Base-by-base conservation (phyloP, 2,888 invertebrate genomes). In the Callinectes sapidus region DNA sequence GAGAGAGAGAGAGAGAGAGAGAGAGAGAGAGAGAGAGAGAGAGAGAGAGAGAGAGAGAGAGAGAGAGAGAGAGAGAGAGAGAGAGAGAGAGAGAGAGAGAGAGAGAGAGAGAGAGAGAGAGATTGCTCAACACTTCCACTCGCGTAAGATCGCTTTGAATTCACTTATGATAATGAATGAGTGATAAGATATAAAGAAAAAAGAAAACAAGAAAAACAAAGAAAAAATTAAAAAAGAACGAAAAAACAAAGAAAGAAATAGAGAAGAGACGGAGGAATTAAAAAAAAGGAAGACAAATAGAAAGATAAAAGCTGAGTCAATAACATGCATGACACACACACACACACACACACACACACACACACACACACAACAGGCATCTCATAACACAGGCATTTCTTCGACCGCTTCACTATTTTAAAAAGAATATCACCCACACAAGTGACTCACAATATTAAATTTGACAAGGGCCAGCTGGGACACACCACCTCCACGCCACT, bases 11-110 rank as follows among this genome's bases (percentile, higher is more conserved):
- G 23, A 13, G 61, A 13, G 61, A 61, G 61, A 71, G 28, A 71
- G 71, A 71, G 71, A 71, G 71, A 71, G 71, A 71, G 71, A 71
- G 71, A 71, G 71, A 71, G 71, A 71, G 71, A 71, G 71, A 71
- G 71, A 71, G 71, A 71, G 71, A 71, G 71, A 71, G 71, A 71
- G 71, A 71, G 71, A 71, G 71, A 71, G 71, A 71, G 71, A 71
- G 71, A 71, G 71, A 71, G 71, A 71, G 71, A 71, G 71, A 71
- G 71, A 71, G 71, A 71, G 71, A 71, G 71, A 71, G 71, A 71
- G 71, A 71, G 71, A 71, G 71, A 71, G 71, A 71, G 71, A 71
- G 28, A 71, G 71, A 71, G 71, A 71, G 71, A 71, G 71, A 28
- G 71, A 28, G 71, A 71, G 66, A 71, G 66, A 71, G 66, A 71